Conservation (phyloP, 2,113 vertebrate genomes). For the Halichoeres trimaculatus region DNA sequence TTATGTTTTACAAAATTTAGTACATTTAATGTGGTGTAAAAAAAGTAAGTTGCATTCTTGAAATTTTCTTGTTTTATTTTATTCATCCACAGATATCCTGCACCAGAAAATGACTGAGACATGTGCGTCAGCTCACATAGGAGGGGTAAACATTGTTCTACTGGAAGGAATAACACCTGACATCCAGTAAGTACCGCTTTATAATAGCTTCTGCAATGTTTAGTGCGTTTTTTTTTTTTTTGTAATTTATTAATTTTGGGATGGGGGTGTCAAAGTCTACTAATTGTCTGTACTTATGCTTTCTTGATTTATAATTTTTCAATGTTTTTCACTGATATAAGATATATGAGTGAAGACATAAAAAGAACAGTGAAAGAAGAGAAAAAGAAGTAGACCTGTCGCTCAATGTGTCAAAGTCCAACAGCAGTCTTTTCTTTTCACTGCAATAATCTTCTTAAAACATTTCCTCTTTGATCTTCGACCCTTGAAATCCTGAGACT, state of each 20-base stretch:
- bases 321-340: too few relatives aligned
- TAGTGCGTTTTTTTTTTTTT: too few relatives aligned
- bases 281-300: too few relatives aligned
- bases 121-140: constrained; percentile 96
- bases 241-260: too few relatives aligned
- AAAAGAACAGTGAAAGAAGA: too few relatives aligned
- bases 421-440: constrained; percentile 22
- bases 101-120: constrained; percentile 99
- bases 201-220: background rate
- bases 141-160: constrained; percentile 96
- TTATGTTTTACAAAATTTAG: too few relatives aligned
- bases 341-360: too few relatives aligned
- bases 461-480: constrained; percentile 38
- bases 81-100: constrained; percentile 87
- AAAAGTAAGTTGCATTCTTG: too few relatives aligned
- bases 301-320: background rate
- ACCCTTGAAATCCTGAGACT: constrained; percentile 42
- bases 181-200: constrained; percentile 91
- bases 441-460: constrained; percentile 42
- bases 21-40: too few relatives aligned
- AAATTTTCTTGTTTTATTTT: too few relatives aligned
- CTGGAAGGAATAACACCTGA: constrained; percentile 97
- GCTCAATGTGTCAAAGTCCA: constrained; percentile 4
- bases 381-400: too few relatives aligned
- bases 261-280: too few relatives aligned